Base-by-base conservation (phyloP, 2,797 vertebrate genomes). In the Tokudaia muenninki region DNA sequence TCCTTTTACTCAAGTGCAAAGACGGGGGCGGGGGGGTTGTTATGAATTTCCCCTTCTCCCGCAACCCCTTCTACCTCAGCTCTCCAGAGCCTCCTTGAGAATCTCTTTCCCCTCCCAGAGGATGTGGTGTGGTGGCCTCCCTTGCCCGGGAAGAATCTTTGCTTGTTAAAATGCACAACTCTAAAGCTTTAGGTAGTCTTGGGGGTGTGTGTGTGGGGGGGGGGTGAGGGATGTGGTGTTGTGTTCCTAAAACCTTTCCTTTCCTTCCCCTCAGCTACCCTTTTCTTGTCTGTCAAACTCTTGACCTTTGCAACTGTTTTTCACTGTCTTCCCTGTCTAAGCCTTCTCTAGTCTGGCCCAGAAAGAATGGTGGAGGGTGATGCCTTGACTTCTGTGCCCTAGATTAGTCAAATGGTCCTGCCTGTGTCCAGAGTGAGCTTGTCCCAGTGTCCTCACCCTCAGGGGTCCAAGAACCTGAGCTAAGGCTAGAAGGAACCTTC, bases 241-340 rank as follows among this genome's bases (percentile, higher is more conserved):
- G n/a, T 65, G 41, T 72, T 57, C 75, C 70, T 94, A 29, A 89
- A 95, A 95, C 52, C 52, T 93, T 6, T 6, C 57, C 94, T 50
- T 81, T 44, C 57, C 34, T 50, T 61, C 7, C 9, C 19, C 2
- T 57, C 14, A 37, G 67, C 59, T 61, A 5, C 50, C n/a, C 41
- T 22, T 75, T 84, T 57, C n/a, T 94, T 95, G 93, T 55, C 87
- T 88, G 52, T 80, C 81, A 61, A 57, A 92, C 95, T 84, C 77
- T 50, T 90, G 37, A 63, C 41, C 7, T 88, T 96, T 47, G 0
- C 34, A 79, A 81, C 67, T 91, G 14, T 81, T 70, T 81, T 88
- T 59, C 63, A 34, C 70, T 55, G 41, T 37, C 70, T 37, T 37
- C n/a, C 70, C 70, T 37, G 65, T 50, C 50, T 63, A 65, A 3